Evolutionary conservation across 2,113 vertebrate genomes (phyloP), one percentile per base, ranked within the genome.

Genomic region (Paedocypris sp.): DNA sequence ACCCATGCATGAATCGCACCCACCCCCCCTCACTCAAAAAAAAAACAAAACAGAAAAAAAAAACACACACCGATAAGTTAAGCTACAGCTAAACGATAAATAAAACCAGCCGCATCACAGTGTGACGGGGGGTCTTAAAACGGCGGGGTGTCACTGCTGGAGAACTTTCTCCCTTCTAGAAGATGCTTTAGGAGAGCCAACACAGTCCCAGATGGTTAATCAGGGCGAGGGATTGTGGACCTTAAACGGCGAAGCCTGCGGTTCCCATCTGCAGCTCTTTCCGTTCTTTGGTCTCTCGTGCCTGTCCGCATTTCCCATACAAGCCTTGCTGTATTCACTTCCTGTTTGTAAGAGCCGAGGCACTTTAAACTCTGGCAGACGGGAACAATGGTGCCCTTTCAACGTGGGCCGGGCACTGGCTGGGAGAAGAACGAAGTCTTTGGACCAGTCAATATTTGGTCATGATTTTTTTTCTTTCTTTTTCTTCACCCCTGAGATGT

Each of bases 381-480:
- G 50, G 26, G 66, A 83, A 84, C 82, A 85, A 85, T 80, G 59
- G 74, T 19, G 38, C 66, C 69, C 77, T 82, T 82, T 83, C 72
- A 83, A 70, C 45, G 52, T 2, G 54, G 23, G 59, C 63, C 54
- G 63, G 35, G 53, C 61, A 33, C 52, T 66, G 28, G 41, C 73
- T 78, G 66, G 66, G 75, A 70, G 76, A 76, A 48, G 57, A 62
- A 62, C 20, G 53, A 50, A 31, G 64, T 80, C 74, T 77, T 70
- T 64, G 74, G 75, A 76, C 67, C 71, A 66, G 80, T 84, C 81
- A 83, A 84, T 86, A 83, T 86, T 83, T 85, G 79, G 77, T 80
- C 75, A 56, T 67, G 50, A 73, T 76, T 68, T 81, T 74, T 76
- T 53, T 33, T 47, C 6, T n/a, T 67, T 42, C 68, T 66, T 70